Percentiles rank a stretch among this genome's conserved stretches.
Evolutionary conservation across 2,888 invertebrate species (phyloP).

Genomic region (Fragum sueziense): DNA sequence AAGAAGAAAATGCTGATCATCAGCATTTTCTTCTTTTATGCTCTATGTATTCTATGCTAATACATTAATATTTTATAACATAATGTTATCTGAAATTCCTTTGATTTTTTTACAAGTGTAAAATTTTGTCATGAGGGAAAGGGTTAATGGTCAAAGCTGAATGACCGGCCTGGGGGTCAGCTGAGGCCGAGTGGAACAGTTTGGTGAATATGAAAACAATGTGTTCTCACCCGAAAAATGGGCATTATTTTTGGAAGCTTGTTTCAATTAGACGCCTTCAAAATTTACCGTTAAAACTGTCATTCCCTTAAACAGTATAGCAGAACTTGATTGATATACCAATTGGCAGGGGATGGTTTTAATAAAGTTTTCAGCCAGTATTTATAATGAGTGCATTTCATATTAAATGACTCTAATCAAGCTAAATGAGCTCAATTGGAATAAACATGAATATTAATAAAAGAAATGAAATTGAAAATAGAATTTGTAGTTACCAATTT

Average conservation of each 20-base stretch:
- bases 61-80: no score
- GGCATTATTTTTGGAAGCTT: slow-evolving; percentile 21
- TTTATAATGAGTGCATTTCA: no score
- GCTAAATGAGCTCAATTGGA: no score
- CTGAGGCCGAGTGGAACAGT: slow-evolving; percentile 23
- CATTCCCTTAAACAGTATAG: slow-evolving; percentile 5
- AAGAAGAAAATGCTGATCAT: no score
- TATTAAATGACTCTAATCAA: no score
- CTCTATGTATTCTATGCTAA: no score
- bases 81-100: no score
- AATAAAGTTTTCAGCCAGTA: background rate
- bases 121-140: no score
- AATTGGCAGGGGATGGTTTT: background rate
- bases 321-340: slow-evolving; percentile 2
- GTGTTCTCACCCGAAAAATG: background rate
- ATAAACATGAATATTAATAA: no score
- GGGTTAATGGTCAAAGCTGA: slow-evolving; percentile 21
- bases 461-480: no score
- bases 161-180: slow-evolving; percentile 23
- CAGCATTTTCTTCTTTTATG: no score
- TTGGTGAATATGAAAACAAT: slow-evolving; percentile 21
- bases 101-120: no score
- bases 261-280: slow-evolving; percentile 24
- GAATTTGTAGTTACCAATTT: background rate
- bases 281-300: slow-evolving; percentile 23